These are phyloP conservation scores for Dromaius novaehollandiae DNA, from an alignment of 2,113 vertebrate species.

Conservation along the genomic window DNA sequence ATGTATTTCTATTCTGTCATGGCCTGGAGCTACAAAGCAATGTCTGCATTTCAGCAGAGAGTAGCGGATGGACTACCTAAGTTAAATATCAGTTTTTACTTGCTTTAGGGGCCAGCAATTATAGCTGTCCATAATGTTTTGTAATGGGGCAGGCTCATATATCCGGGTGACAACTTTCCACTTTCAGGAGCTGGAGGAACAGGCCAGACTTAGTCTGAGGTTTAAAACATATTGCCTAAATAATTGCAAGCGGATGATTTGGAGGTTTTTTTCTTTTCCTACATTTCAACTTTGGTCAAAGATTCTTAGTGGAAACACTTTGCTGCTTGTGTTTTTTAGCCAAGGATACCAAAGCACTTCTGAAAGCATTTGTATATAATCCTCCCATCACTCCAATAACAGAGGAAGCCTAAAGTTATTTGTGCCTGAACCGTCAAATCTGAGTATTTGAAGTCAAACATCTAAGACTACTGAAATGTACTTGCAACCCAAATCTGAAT, in stretches of 20 bases:
- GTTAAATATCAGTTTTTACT: constrained; percentile 58
- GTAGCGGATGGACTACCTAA: constrained; percentile 1
- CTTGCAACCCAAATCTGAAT: background rate
- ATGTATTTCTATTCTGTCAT: constrained; percentile 52
- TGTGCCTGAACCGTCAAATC: background rate
- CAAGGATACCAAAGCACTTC: background rate
- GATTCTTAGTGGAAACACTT: background rate
- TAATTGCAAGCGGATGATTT: background rate
- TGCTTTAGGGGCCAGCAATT: constrained; percentile 40
- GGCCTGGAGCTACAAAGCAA: constrained; percentile 51
- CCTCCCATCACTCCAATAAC: background rate
- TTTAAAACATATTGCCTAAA: background rate
- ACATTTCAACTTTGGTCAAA: background rate
- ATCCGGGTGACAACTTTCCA: constrained; percentile 14
- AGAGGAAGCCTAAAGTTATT: background rate
- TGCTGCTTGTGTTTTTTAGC: background rate
- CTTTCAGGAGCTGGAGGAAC: constrained; percentile 2
- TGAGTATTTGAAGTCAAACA: background rate
- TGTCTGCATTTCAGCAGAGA: constrained; percentile 34
- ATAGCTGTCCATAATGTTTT: constrained; percentile 17
- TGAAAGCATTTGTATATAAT: background rate
- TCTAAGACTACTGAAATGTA: background rate
- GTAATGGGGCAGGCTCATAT: constrained; percentile 40
- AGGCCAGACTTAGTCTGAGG: background rate
- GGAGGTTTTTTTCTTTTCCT: background rate